phyloP scores from a whole-genome alignment of 2,113 vertebrate genomes.

The Labrus mixtus region DNA sequence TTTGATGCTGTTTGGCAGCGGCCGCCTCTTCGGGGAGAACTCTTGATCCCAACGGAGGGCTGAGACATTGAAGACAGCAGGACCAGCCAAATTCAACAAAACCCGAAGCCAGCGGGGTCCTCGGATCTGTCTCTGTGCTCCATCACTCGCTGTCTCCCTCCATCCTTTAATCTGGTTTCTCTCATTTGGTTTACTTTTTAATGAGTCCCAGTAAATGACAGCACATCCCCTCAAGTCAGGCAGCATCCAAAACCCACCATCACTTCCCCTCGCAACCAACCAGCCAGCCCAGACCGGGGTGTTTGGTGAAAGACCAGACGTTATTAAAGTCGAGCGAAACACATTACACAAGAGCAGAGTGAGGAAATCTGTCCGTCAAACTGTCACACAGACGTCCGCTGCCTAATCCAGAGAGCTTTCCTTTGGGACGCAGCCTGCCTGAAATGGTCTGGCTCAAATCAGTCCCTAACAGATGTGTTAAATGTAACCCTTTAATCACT shows the following conservation, averaged over 20 bases:
- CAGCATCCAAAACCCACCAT: neutral
- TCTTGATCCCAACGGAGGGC: conserved; percentile 30
- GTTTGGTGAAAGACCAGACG: conserved; percentile 9
- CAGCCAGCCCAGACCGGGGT: too few relatives aligned
- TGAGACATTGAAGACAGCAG: conserved; percentile 4
- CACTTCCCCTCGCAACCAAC: neutral
- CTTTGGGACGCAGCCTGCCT: neutral
- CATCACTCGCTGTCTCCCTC: neutral
- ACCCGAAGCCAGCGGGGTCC: conserved; percentile 18
- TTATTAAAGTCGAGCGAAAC: conserved; percentile 19
- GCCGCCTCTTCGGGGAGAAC: conserved; percentile 13
- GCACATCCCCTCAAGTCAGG: conserved; percentile 16
- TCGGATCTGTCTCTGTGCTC: neutral
- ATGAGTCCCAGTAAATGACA: conserved; percentile 15
- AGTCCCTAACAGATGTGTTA: neutral
- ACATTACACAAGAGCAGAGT: conserved; percentile 13
- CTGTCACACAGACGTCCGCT: conserved; percentile 16
- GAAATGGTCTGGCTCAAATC: conserved; percentile 12
- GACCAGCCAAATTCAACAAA: conserved; percentile 37
- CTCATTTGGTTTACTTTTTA: conserved; percentile 7
- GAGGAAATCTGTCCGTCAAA: conserved; percentile 25
- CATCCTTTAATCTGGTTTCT: neutral
- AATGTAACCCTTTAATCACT: too few relatives aligned
- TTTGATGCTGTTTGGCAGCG: conserved; percentile 48
- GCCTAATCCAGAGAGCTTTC: conserved; percentile 5